These are phyloP conservation scores for Ichneumoninae sp. DNA, from an alignment of 2,888 invertebrate genomes.

Conservation along the genomic window DNA sequence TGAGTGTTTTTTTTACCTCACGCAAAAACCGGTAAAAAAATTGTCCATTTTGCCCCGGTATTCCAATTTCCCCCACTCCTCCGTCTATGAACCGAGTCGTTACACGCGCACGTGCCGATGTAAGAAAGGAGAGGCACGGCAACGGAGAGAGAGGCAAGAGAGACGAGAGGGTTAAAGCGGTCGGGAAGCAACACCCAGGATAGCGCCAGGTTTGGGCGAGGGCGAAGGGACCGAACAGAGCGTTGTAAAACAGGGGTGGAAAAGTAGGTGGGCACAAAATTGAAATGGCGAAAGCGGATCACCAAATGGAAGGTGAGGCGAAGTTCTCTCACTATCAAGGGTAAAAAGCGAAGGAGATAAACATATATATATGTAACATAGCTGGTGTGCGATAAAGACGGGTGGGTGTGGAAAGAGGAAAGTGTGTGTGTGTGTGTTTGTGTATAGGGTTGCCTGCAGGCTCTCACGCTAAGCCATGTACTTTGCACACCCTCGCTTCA, in stretches of 20 bases:
- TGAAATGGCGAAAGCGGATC: conserved; percentile 83
- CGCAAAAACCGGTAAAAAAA: neutral
- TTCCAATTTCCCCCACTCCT: conserved; percentile 5
- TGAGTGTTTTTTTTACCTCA: neutral
- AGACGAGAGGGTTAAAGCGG: conserved; percentile 25
- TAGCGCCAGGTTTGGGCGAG: neutral
- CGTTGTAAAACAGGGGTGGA: neutral
- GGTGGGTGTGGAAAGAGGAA: conserved; percentile 3
- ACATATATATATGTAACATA: neutral
- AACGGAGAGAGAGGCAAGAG: conserved; percentile 11
- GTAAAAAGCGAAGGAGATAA: conserved; percentile 39
- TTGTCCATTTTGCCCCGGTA: neutral
- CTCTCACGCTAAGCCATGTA: conserved; percentile 63
- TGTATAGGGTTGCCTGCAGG: conserved; percentile 39
- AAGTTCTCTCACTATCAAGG: conserved; percentile 1
- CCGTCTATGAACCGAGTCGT: neutral
- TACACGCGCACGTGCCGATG: conserved; percentile 29
- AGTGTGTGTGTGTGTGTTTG: conserved; percentile 16
- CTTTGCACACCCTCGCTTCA: conserved; percentile 45
- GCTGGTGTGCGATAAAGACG: conserved; percentile 15
- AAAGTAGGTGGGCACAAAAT: conserved; percentile 74
- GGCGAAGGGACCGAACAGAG: neutral
- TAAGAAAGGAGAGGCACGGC: conserved; percentile 31
- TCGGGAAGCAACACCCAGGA: conserved; percentile 52
- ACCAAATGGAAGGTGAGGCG: conserved; percentile 73